Evolutionary conservation across 2,888 invertebrate species (phyloP).

Genomic region (Brachyopa scutellaris): DNA sequence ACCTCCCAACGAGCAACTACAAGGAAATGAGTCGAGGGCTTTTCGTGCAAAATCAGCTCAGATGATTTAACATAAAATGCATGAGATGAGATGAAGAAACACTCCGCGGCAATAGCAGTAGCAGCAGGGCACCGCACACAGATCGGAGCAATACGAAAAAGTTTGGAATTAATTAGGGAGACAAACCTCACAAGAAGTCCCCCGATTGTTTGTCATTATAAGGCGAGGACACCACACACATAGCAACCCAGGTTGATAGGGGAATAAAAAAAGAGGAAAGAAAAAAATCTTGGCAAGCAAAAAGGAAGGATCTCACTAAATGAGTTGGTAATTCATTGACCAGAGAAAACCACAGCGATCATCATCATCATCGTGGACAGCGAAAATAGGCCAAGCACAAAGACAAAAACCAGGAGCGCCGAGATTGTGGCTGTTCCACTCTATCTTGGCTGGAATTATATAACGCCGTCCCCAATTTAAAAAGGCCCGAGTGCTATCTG

Average conservation of each 20-base stretch:
- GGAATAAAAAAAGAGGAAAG: constrained; percentile 3
- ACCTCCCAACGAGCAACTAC: constrained; percentile 66
- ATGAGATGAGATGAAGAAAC: constrained; percentile 42
- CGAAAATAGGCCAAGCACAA: constrained; percentile 65
- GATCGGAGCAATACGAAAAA: constrained; percentile 67
- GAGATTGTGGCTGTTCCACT: constrained; percentile 36
- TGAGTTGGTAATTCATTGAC: constrained; percentile 72
- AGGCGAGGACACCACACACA: constrained; percentile 69
- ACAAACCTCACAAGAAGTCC: constrained; percentile 71
- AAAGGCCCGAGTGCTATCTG: constrained; percentile 69
- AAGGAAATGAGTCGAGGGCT: constrained; percentile 48
- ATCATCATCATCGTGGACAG: constrained; percentile 58
- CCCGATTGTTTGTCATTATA: constrained; percentile 71
- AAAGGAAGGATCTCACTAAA: constrained; percentile 57
- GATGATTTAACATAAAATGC: constrained; percentile 70
- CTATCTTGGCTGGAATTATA: constrained; percentile 66
- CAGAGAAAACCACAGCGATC: constrained; percentile 52
- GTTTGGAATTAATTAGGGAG: constrained; percentile 71
- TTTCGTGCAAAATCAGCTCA: constrained; percentile 64
- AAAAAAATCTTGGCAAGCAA: constrained; percentile 2
- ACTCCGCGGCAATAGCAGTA: constrained; percentile 17
- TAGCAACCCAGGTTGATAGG: constrained; percentile 57
- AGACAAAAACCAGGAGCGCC: constrained; percentile 56
- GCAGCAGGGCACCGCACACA: constrained; percentile 27
- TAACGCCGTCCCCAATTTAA: constrained; percentile 70